Evolutionary conservation across 2,888 invertebrate genomes (phyloP).

Genomic region (Protonemura montana): DNA sequence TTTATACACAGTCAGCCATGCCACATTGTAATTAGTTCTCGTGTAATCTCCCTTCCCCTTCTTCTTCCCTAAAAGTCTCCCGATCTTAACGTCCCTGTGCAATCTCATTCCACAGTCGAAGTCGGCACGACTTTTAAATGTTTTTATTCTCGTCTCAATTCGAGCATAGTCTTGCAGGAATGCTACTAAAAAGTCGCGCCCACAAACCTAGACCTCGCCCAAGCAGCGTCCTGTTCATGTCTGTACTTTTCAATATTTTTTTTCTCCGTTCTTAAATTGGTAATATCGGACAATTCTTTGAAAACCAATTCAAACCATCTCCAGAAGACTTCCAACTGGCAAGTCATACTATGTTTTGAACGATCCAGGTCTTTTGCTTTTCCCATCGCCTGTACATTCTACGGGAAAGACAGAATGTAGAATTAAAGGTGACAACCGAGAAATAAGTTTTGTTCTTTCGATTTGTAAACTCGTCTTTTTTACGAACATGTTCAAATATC

Average conservation of each 20-base stretch:
- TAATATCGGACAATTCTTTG: too few relatives aligned
- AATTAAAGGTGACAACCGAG: conserved; percentile 49
- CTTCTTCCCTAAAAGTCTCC: conserved; percentile 18
- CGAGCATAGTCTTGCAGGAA: not conserved
- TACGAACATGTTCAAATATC: conserved; percentile 7
- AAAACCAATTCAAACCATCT: too few relatives aligned
- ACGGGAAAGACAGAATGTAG: conserved; percentile 37
- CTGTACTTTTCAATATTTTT: too few relatives aligned
- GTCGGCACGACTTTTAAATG: conserved; percentile 44
- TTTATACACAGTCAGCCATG: not conserved
- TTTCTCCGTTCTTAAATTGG: too few relatives aligned
- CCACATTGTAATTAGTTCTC: conserved; percentile 22
- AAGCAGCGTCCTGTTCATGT: too few relatives aligned
- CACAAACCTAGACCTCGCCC: conserved; percentile 10
- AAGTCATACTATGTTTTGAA: not conserved
- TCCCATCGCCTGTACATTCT: not conserved
- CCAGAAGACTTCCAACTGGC: too few relatives aligned
- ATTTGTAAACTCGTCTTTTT: conserved; percentile 9
- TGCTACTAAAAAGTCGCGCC: not conserved
- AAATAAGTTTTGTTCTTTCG: conserved; percentile 47
- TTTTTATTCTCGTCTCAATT: conserved; percentile 41
- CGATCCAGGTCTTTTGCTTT: not conserved
- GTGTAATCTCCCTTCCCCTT: not conserved
- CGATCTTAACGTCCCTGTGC: conserved; percentile 16
- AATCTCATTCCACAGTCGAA: conserved; percentile 48